Evolutionary conservation across 2,888 invertebrate species (phyloP).

Genomic region (Ochropleura plecta): DNA sequence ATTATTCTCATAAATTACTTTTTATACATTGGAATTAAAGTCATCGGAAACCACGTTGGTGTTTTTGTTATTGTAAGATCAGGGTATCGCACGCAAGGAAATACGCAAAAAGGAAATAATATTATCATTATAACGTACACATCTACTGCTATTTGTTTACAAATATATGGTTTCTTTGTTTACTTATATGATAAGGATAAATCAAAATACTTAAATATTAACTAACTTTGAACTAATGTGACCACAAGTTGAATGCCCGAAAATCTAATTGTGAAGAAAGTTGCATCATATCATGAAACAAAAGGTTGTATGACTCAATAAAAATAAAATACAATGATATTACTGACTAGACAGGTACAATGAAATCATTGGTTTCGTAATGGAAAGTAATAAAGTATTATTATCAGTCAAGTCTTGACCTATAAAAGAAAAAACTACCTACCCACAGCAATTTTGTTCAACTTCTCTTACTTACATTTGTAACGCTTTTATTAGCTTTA

Average conservation of each 20-base stretch:
- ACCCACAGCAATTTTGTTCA: not conserved
- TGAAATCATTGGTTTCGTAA: conserved; percentile 14
- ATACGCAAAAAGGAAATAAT: conserved; percentile 17
- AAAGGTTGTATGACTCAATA: conserved; percentile 39
- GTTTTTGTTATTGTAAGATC: conserved; percentile 22
- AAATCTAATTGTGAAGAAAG: conserved; percentile 38
- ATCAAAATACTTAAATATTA: conserved; percentile 22
- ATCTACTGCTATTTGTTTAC: conserved; percentile 37
- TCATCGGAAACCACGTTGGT: conserved; percentile 6
- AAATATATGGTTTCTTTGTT: conserved; percentile 53
- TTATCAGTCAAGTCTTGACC: conserved; percentile 22
- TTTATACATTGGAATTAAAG: conserved; percentile 20
- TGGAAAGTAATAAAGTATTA: conserved; percentile 14
- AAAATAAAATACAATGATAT: conserved; percentile 12
- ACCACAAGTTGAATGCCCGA: conserved; percentile 29
- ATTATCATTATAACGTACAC: conserved; percentile 19
- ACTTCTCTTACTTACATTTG: not conserved
- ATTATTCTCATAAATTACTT: conserved; percentile 30
- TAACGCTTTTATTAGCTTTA: too few species aligned
- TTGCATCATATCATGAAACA: conserved; percentile 62
- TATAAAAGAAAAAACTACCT: conserved; percentile 4
- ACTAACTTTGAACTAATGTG: not conserved
- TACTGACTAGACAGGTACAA: not conserved
- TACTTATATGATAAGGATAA: conserved; percentile 36
- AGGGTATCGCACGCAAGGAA: conserved; percentile 13